A percentile compares a stretch with the other conserved stretches of the same genome.
Evolutionary conservation across 2,888 invertebrate species (phyloP).

Genomic region (Euclidia mi): DNA sequence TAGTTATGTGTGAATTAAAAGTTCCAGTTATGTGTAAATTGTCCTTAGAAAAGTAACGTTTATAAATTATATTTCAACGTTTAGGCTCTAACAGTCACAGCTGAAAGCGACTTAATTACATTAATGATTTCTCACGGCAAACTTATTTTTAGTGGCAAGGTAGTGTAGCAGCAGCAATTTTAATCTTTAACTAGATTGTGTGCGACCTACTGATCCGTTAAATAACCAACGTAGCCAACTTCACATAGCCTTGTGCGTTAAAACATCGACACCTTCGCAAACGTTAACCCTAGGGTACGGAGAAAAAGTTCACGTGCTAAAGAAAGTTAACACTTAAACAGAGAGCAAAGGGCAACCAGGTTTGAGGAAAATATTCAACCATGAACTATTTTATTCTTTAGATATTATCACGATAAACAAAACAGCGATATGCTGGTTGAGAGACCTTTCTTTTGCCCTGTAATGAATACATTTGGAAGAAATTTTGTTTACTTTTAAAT

Average conservation of each 20-base stretch:
- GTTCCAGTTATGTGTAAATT: conserved; percentile 5
- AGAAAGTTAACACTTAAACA: conserved; percentile 11
- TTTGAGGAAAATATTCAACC: too few relatives aligned
- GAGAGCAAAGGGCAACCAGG: too few relatives aligned
- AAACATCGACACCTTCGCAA: conserved; percentile 6
- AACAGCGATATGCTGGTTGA: too few relatives aligned
- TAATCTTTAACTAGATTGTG: too few relatives aligned
- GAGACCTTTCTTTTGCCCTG: too few relatives aligned
- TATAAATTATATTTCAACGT: conserved; percentile 19
- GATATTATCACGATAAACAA: too few relatives aligned
- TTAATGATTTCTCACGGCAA: conserved; percentile 40
- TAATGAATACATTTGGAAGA: too few relatives aligned
- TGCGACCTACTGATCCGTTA: conserved; percentile 11
- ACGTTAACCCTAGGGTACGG: background rate
- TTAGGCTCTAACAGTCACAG: conserved; percentile 9
- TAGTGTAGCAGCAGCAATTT: conserved; percentile 1
- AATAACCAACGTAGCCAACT: conserved; percentile 14
- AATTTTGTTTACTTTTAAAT: too few relatives aligned
- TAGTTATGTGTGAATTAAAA: background rate
- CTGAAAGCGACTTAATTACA: conserved; percentile 30
- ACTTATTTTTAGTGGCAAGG: background rate
- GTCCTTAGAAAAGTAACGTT: conserved; percentile 18
- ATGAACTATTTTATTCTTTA: too few relatives aligned
- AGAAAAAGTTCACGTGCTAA: conserved; percentile 1
- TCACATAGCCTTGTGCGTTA: conserved; percentile 9